Percentiles rank a stretch among this genome's conserved stretches.
phyloP scores from a whole-genome alignment of 2,888 invertebrate species.

The Stenodema calcarata region DNA sequence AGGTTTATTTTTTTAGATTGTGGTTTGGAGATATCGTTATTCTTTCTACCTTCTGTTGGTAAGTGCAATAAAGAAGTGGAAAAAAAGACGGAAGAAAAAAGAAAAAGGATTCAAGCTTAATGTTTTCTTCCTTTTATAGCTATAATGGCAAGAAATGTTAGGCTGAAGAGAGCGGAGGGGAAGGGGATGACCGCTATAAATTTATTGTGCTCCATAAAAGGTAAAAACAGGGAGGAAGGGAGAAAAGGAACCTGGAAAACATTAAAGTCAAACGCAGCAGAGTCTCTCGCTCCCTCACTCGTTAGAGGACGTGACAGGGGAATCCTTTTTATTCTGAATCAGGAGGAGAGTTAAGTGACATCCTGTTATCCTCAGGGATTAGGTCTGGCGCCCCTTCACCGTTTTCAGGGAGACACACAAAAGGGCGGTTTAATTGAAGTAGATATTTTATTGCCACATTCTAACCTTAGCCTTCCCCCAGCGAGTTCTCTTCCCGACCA shows the following conservation, averaged over 20 bases:
- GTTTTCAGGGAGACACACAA: constrained; percentile 15
- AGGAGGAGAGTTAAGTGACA: constrained; percentile 38
- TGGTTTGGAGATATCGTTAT: too few relatives aligned
- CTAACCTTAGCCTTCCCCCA: neutral
- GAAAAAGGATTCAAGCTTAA: neutral
- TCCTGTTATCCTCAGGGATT: constrained; percentile 47
- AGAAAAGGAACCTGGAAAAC: constrained; percentile 14
- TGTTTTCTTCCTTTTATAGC: neutral
- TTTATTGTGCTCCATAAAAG: constrained; percentile 12
- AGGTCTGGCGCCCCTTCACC: neutral
- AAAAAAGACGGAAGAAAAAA: neutral
- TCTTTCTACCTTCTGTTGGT: too few relatives aligned
- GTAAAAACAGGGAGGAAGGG: neutral
- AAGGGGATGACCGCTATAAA: constrained; percentile 31
- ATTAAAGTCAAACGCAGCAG: constrained; percentile 40
- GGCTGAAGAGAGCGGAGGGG: neutral
- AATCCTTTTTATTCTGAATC: constrained; percentile 46
- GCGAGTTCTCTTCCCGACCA: neutral
- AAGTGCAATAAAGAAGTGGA: too few relatives aligned
- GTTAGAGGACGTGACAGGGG: constrained; percentile 44
- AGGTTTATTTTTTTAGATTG: too few relatives aligned
- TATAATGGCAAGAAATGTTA: neutral
- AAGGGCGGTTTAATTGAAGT: constrained; percentile 47
- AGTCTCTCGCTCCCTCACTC: neutral
- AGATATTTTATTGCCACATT: constrained; percentile 45